phyloP scores from a whole-genome alignment of 2,797 vertebrate genomes.

The Ataeniobius toweri region DNA sequence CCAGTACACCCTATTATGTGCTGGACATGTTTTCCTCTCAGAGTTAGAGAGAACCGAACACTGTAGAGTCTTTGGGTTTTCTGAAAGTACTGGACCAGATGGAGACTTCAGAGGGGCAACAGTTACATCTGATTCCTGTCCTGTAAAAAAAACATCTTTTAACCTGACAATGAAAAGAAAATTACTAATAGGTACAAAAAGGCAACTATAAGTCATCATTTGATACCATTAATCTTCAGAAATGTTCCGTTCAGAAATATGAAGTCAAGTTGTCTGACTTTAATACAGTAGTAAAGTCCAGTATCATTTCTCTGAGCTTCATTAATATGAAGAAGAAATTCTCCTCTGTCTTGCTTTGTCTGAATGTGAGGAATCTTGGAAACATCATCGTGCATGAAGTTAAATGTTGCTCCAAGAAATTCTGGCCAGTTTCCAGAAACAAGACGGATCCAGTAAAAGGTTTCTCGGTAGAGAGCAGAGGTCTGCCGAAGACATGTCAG shows the following conservation, averaged over 20 bases:
- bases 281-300: conserved; percentile 39
- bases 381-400: rapidly evolving
- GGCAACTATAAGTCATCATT: not conserved
- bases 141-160: not conserved
- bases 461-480: rapidly evolving
- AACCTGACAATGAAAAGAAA: rapidly evolving
- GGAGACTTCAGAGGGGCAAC: not conserved
- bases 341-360: conserved; percentile 13
- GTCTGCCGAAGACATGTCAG: not conserved
- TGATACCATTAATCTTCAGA: conserved; percentile 32
- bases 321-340: conserved; percentile 11
- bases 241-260: conserved; percentile 14
- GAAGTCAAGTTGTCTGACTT: rapidly evolving
- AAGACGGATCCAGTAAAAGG: conserved; percentile 35
- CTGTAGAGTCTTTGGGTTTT: conserved; percentile 12
- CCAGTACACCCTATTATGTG: conserved; percentile 30
- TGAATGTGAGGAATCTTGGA: not conserved
- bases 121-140: conserved; percentile 7
- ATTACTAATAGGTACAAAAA: not conserved
- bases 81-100: conserved; percentile 16
- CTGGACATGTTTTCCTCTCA: conserved; percentile 12
- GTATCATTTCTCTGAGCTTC: not conserved
- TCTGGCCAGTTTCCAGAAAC: conserved; percentile 38
- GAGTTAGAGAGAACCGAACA: conserved; percentile 32
- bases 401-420: conserved; percentile 16